Evolutionary conservation across 2,888 invertebrate species (phyloP), one percentile per base, ranked within the genome.

Genomic region (Meteorus cinctellus): DNA sequence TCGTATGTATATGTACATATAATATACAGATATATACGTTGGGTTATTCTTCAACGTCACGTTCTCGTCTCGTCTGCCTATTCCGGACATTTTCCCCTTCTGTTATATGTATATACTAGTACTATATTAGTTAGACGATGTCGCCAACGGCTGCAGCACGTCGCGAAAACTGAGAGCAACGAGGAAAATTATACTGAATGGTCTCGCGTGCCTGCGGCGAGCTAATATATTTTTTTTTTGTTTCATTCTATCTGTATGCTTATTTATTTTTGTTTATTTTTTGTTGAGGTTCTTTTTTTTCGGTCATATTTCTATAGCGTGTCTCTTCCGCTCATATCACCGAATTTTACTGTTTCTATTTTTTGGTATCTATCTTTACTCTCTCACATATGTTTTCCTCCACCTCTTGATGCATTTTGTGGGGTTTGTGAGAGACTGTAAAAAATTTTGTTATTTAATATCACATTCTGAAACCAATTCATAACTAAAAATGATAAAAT

Each of bases 181-280:
- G 69, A 59, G 55, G 69, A 59, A 69, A 69, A 69, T 69, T 55
- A 55, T 69, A 69, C 55, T 69, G 69, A 55, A 51, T 69, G 59
- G n/a, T 51, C 34, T 55, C 16, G 69, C 24, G 34, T 59, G 69
- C 69, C 55, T 55, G 55, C 31, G 59, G 59, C 36, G 55, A 69
- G 12, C 19, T 66, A 41, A 41, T 66, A 14, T 41, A 19, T 12
- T 34, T 69, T 48, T 41, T 45, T 67, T 45, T 4, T 24, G 27
- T 67, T 67, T 24, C 29, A 14, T 36, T 27, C 45, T 6, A 48
- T 48, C 16, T 48, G 45, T 14, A 45, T 55, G 34, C 27, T 66
- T 27, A 31, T 73, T 45, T 48, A 51, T 48, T 45, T 55, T 62
- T 65, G 24, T 41, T 65, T 48, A 65, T 63, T 67, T 67, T 34